A percentile compares a stretch with the other conserved stretches of the same genome.
Evolutionary conservation across 2,888 invertebrate genomes (phyloP).

Genomic region (Lasioglossum figueresi): DNA sequence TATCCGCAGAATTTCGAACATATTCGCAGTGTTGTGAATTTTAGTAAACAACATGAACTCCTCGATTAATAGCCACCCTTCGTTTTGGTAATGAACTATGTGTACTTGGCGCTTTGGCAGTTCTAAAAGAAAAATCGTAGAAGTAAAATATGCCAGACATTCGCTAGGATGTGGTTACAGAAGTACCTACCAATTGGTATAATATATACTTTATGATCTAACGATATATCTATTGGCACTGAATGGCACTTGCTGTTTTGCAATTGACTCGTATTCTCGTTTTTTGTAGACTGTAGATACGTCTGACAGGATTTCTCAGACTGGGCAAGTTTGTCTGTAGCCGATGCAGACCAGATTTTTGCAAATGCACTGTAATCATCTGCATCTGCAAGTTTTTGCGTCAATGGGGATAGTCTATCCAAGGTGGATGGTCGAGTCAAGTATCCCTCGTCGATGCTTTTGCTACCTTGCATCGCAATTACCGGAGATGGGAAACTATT

Average conservation of each 20-base stretch:
- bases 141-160: background rate
- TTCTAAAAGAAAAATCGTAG: constrained; percentile 54
- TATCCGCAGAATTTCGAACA: constrained; percentile 57
- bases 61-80: constrained; percentile 73
- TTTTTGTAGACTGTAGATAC: background rate
- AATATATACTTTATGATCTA: constrained; percentile 15
- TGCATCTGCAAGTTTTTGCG: background rate
- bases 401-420: constrained; percentile 16
- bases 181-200: constrained; percentile 43
- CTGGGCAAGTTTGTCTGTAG: background rate
- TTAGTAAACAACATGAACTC: constrained; percentile 74
- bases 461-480: constrained; percentile 9
- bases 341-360: background rate
- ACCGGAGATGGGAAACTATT: constrained; percentile 14
- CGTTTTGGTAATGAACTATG: constrained; percentile 67
- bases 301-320: background rate
- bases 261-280: background rate
- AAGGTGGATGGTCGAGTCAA: constrained; percentile 12
- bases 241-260: background rate
- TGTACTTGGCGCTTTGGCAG: constrained; percentile 58
- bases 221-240: background rate
- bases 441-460: constrained; percentile 36
- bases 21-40: constrained; percentile 39
- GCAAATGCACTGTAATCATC: background rate
- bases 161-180: background rate